Conservation (phyloP, 92 coral and sea anemone species). For the Anthopleura xanthogrammica region DNA sequence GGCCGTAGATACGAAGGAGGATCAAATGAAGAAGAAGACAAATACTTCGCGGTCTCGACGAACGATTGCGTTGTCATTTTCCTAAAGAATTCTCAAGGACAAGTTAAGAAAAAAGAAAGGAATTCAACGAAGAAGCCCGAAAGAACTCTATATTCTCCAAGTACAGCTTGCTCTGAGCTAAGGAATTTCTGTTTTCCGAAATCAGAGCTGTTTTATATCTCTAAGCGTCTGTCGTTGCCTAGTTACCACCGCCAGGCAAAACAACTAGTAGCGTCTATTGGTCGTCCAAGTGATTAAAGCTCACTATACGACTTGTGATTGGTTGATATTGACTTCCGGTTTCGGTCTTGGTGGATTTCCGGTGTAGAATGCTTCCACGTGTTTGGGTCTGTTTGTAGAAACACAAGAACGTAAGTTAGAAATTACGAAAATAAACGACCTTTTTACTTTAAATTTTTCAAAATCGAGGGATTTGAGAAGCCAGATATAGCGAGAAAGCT, state of each 20-base stretch:
- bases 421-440: neutral
- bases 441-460: neutral
- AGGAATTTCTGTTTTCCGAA: conserved; percentile 79
- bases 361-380: conserved; percentile 35
- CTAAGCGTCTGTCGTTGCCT: conserved; percentile 79
- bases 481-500: neutral
- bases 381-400: conserved; percentile 26
- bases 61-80: conserved; percentile 78
- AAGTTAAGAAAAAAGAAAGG: conserved; percentile 3
- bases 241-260: conserved; percentile 43
- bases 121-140: conserved; percentile 4
- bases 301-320: conserved; percentile 35
- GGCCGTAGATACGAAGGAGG: conserved; percentile 90
- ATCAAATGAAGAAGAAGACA: conserved; percentile 86
- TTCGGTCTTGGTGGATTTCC: conserved; percentile 14
- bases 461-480: neutral
- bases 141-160: conserved; percentile 11
- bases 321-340: conserved; percentile 51
- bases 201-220: conserved; percentile 72
- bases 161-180: conserved; percentile 8
- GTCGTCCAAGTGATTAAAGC: conserved; percentile 26
- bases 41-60: conserved; percentile 82
- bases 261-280: conserved; percentile 35
- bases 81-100: neutral
- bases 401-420: conserved; percentile 29